These are phyloP conservation scores for Apeira syringaria DNA, from an alignment of 2,888 invertebrate genomes.

Conservation along the genomic window DNA sequence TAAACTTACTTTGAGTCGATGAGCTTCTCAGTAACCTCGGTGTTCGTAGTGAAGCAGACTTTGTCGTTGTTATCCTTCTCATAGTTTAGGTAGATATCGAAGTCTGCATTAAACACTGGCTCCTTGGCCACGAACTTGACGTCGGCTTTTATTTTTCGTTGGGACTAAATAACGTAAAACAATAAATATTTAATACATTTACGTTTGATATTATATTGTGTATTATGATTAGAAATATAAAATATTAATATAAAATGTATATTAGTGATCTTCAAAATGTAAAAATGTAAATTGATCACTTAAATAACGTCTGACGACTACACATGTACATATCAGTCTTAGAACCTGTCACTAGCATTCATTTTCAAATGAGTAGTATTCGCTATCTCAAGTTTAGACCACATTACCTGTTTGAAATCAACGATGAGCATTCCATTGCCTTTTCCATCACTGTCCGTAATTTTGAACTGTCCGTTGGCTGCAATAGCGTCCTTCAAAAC, in stretches of 20 bases:
- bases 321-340: too few species aligned
- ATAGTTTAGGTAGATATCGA: constrained; percentile 87
- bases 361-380: too few species aligned
- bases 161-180: constrained; percentile 51
- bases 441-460: constrained; percentile 84
- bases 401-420: constrained; percentile 83
- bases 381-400: too few species aligned
- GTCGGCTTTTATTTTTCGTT: constrained; percentile 85
- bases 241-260: too few species aligned
- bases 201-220: too few species aligned
- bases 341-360: too few species aligned
- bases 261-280: too few species aligned
- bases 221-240: too few species aligned
- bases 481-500: constrained; percentile 84
- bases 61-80: constrained; percentile 88
- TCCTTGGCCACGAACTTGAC: constrained; percentile 85
- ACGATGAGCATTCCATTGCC: constrained; percentile 85
- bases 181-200: too few species aligned
- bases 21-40: constrained; percentile 73
- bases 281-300: too few species aligned
- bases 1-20: constrained; percentile 85
- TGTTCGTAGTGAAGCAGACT: constrained; percentile 85
- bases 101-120: constrained; percentile 84
- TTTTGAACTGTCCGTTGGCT: constrained; percentile 85
- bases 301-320: too few species aligned